Conservation (phyloP, 2,888 invertebrate species). For the Drosophila falleni region DNA sequence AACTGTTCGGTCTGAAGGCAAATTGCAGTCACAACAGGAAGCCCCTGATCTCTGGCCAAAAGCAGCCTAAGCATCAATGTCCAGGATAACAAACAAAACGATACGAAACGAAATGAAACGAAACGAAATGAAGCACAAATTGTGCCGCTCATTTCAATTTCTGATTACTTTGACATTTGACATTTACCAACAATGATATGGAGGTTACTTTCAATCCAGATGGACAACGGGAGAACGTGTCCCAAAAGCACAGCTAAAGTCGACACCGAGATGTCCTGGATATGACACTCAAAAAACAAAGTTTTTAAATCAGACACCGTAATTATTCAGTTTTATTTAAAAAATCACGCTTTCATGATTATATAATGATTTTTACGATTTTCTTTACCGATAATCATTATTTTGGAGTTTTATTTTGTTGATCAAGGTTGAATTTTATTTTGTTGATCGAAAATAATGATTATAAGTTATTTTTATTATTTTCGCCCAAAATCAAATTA, state of each 20-base stretch:
- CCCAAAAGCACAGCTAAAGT: neutral
- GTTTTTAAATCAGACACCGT: no score
- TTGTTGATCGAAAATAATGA: no score
- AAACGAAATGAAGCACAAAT: slow-evolving; percentile 48
- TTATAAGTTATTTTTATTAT: no score
- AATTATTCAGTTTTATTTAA: no score
- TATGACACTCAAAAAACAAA: no score
- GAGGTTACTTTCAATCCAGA: slow-evolving; percentile 4
- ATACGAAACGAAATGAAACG: slow-evolving; percentile 19
- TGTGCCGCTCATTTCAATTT: slow-evolving; percentile 56
- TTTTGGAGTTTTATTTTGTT: no score
- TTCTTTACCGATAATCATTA: no score
- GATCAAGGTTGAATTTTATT: no score
- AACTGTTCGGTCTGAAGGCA: slow-evolving; percentile 70
- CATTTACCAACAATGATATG: slow-evolving; percentile 18
- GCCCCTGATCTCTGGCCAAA: slow-evolving; percentile 41
- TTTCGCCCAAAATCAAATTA: no score
- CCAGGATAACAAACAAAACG: slow-evolving; percentile 29
- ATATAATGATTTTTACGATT: no score
- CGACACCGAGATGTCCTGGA: slow-evolving; percentile 8
- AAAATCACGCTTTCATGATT: no score
- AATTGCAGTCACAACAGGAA: slow-evolving; percentile 65
- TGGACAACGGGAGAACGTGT: slow-evolving; percentile 1
- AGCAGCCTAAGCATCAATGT: slow-evolving; percentile 43
- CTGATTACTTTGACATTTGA: slow-evolving; percentile 47